Percentiles rank a stretch among this genome's conserved stretches.
Conservation (phyloP, 2,888 invertebrate genomes). For the Acanthacorydalis orientalis region DNA sequence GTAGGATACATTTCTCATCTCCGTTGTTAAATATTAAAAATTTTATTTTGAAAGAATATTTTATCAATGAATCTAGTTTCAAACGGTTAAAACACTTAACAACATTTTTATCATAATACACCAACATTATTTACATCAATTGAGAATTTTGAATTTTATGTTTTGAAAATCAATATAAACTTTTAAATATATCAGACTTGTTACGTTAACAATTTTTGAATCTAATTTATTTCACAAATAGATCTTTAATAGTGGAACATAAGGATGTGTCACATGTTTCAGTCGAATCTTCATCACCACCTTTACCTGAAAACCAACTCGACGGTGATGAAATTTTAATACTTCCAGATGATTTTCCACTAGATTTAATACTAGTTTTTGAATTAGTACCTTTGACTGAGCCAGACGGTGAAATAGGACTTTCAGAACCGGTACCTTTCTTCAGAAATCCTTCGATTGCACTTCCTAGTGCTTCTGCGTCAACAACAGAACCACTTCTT, state of each 20-base stretch:
- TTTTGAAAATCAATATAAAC: too few relatives aligned
- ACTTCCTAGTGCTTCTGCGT: constrained; percentile 64
- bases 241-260: constrained; percentile 70
- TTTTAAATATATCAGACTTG: too few relatives aligned
- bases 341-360: constrained; percentile 12
- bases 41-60: too few relatives aligned
- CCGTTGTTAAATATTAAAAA: too few relatives aligned
- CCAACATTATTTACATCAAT: too few relatives aligned
- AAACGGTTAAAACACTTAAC: too few relatives aligned
- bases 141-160: too few relatives aligned
- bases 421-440: constrained; percentile 35
- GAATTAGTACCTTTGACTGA: constrained; percentile 25
- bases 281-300: constrained; percentile 47
- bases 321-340: constrained; percentile 8
- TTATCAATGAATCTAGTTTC: too few relatives aligned
- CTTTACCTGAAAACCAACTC: constrained; percentile 18
- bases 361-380: constrained; percentile 20
- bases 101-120: too few relatives aligned
- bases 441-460: constrained; percentile 70
- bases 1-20: too few relatives aligned
- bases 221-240: constrained; percentile 59
- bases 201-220: background rate
- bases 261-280: constrained; percentile 66
- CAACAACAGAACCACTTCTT: constrained; percentile 59
- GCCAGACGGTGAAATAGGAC: constrained; percentile 13